Evolutionary conservation across 2,113 vertebrate genomes (phyloP).

Genomic region (Rhegmatorhina hoffmannsi): DNA sequence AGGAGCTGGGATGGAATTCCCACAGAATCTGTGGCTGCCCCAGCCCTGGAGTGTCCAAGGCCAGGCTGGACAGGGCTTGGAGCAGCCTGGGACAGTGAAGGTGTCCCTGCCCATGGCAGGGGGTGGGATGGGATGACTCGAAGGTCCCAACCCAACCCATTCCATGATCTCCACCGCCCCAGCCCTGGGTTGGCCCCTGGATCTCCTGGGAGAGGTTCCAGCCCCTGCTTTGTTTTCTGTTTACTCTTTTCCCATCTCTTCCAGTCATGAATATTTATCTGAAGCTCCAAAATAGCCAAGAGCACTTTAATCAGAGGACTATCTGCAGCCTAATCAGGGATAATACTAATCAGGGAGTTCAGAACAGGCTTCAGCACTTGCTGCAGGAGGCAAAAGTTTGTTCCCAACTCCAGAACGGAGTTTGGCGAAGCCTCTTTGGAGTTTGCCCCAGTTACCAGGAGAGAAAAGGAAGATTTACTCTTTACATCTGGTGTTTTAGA

Average conservation of each 20-base stretch:
- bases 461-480: neutral
- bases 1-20: neutral
- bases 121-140: neutral
- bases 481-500: neutral
- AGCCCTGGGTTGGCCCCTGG: neutral
- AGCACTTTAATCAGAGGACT: slow-evolving; percentile 71
- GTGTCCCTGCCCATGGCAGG: neutral
- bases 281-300: slow-evolving; percentile 70
- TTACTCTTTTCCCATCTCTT: slow-evolving; percentile 40
- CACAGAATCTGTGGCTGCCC: neutral
- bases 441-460: neutral
- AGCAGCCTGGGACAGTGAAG: accelerated
- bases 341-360: slow-evolving; percentile 69
- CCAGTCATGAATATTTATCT: slow-evolving; percentile 75
- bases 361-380: slow-evolving; percentile 6
- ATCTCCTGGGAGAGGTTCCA: neutral
- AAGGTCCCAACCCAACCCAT: neutral
- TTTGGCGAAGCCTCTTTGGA: neutral
- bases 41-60: neutral
- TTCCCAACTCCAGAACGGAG: neutral
- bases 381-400: slow-evolving; percentile 23
- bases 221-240: slow-evolving; percentile 12
- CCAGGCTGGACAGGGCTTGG: neutral
- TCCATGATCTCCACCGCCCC: neutral
- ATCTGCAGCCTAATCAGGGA: slow-evolving; percentile 70